Evolutionary conservation across 2,797 vertebrate genomes (phyloP).

Genomic region (Thaleichthys pacificus): DNA sequence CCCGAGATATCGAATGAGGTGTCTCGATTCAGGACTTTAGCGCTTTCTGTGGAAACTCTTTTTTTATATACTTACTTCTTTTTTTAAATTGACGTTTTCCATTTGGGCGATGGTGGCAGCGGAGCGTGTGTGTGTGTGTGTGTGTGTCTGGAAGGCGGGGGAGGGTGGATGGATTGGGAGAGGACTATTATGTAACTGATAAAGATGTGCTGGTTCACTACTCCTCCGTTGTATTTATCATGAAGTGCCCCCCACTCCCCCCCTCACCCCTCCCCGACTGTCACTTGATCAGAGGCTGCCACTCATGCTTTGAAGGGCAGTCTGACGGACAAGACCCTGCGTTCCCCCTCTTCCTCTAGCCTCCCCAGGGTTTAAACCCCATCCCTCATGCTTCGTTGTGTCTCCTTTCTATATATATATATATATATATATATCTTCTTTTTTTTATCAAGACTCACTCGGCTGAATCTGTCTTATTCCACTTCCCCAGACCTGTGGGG

Average conservation of each 20-base stretch:
- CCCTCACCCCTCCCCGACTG: conserved; percentile 7
- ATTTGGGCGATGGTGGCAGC: background rate
- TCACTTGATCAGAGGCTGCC: conserved; percentile 23
- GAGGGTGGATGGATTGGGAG: conserved; percentile 15
- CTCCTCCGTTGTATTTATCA: background rate
- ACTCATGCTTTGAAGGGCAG: conserved; percentile 32
- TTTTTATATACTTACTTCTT: background rate
- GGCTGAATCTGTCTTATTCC: conserved; percentile 64
- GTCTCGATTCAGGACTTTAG: background rate
- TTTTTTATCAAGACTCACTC: conserved; percentile 59
- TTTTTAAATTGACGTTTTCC: conserved; percentile 6
- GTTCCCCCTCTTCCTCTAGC: conserved; percentile 40
- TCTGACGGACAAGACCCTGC: conserved; percentile 44
- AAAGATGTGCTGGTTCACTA: conserved; percentile 27
- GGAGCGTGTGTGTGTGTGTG: background rate
- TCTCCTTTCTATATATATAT: conserved; percentile 28
- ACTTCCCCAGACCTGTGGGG: conserved; percentile 50
- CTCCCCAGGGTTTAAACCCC: conserved; percentile 51
- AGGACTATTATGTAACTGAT: conserved; percentile 16
- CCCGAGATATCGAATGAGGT: background rate
- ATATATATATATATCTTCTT: conserved; percentile 10
- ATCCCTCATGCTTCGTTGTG: conserved; percentile 41
- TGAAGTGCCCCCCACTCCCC: too few relatives aligned
- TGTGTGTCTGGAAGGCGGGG: conserved; percentile 5
- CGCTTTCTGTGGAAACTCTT: conserved; percentile 6